A percentile compares a stretch with the other conserved stretches of the same genome.
Conservation (phyloP, 1,140 invertebrate genomes). For the Drosophila takahashii region DNA sequence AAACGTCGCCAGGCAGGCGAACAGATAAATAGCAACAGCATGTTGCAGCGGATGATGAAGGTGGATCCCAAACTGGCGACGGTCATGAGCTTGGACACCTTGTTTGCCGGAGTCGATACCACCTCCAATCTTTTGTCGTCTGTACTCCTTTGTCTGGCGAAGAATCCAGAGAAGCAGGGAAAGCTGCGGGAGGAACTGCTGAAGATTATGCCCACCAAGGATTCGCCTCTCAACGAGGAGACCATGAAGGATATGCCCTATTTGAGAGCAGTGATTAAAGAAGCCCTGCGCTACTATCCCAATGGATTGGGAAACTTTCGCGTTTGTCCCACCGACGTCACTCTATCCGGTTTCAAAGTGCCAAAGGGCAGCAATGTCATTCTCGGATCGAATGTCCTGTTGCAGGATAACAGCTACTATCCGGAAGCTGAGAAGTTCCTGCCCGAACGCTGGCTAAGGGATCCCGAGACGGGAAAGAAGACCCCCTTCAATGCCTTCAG, state of each 20-base stretch:
- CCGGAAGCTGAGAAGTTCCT: conserved; percentile 88
- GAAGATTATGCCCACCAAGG: conserved; percentile 64
- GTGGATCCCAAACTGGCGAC: conserved; percentile 87
- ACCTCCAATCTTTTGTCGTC: conserved; percentile 39
- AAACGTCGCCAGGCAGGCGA: conserved; percentile 30
- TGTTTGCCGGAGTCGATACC: conserved; percentile 91
- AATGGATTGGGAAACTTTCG: conserved; percentile 93
- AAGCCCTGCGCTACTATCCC: conserved; percentile 91
- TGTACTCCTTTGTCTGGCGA: conserved; percentile 72
- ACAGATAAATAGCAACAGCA: conserved; percentile 66
- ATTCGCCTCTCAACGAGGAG: conserved; percentile 77
- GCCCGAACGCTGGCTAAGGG: conserved; percentile 91
- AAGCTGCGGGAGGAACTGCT: conserved; percentile 86
- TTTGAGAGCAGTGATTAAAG: conserved; percentile 86
- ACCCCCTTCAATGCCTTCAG: conserved; percentile 40
- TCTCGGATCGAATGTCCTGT: conserved; percentile 28
- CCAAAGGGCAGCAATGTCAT: conserved; percentile 88
- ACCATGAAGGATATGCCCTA: conserved; percentile 84
- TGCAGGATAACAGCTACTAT: conserved; percentile 86
- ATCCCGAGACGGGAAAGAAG: conserved; percentile 61
- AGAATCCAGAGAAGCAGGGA: conserved; percentile 85
- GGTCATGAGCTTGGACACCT: conserved; percentile 89
- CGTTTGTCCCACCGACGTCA: conserved; percentile 89
- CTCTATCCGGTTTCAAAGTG: conserved; percentile 91
- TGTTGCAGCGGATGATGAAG: conserved; percentile 87